Conservation (phyloP, 30 jellyfish, hydroid and myxozoan genomes). For the Turritopsis dohrnii region DNA sequence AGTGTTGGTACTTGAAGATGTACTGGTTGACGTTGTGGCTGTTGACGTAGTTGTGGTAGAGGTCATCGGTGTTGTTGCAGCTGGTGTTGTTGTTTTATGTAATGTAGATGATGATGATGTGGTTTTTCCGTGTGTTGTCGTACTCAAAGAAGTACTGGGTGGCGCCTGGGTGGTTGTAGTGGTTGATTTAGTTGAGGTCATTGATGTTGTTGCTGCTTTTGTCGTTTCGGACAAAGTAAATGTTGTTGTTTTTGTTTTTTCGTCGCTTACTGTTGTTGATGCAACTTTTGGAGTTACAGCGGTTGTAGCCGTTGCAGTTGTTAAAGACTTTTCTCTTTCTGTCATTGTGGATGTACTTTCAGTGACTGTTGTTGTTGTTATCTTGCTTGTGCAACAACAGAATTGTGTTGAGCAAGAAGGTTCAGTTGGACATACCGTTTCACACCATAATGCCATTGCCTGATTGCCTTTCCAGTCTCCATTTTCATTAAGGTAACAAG, state of each 20-base stretch:
- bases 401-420: not conserved
- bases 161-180: not conserved
- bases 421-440: slow-evolving; percentile 1
- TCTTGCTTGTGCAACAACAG: not conserved
- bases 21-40: not conserved
- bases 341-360: not conserved
- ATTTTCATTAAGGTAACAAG: not conserved
- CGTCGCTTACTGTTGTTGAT: not conserved
- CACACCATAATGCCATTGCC: not conserved
- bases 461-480: not conserved
- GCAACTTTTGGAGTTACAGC: not conserved
- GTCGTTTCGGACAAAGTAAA: not conserved
- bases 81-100: not conserved
- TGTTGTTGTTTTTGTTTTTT: too few relatives aligned
- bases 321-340: too few relatives aligned
- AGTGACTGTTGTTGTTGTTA: not conserved
- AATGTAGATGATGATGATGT: not conserved
- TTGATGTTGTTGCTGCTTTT: not conserved
- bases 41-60: too few relatives aligned
- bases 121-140: not conserved
- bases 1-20: not conserved
- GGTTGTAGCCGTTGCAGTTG: not conserved
- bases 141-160: not conserved
- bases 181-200: not conserved
- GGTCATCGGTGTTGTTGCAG: not conserved